phyloP scores from a whole-genome alignment of 1,140 invertebrate species.

The Ceratina australensis region DNA sequence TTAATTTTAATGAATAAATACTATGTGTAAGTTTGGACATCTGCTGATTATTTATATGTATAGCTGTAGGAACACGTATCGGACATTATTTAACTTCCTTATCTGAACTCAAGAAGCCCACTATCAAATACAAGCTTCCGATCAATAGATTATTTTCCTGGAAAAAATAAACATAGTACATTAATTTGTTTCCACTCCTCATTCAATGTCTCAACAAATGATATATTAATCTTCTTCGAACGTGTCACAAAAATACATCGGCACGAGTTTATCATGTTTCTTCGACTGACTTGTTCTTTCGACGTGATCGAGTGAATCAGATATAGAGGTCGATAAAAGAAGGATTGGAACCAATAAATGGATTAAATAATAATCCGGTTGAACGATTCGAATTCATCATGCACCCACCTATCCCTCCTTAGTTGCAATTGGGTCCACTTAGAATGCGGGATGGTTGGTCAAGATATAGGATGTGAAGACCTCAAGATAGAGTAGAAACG shows the following conservation, averaged over 20 bases:
- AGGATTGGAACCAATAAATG: background rate
- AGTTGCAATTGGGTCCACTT: constrained; percentile 42
- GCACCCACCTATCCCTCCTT: background rate
- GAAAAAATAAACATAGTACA: background rate
- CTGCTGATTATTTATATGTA: no score
- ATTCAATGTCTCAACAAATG: background rate
- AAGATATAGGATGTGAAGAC: constrained; percentile 47
- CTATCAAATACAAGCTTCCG: background rate
- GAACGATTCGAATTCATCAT: constrained; percentile 31
- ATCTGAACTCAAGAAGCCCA: background rate
- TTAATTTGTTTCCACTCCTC: no score
- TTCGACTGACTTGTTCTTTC: no score
- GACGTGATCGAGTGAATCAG: no score
- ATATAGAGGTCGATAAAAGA: background rate
- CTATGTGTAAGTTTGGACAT: no score
- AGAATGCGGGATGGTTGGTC: constrained; percentile 24
- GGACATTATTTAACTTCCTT: background rate
- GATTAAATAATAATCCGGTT: constrained; percentile 23
- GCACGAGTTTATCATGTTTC: no score
- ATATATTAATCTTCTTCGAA: no score
- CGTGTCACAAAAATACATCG: background rate
- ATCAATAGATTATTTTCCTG: background rate
- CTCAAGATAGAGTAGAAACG: no score
- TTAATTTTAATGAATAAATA: no score
- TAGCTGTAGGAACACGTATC: constrained; percentile 13